These are phyloP conservation scores for Propithecus perrieri DNA, from an alignment of 2,797 vertebrate genomes.

Conservation along the genomic window DNA sequence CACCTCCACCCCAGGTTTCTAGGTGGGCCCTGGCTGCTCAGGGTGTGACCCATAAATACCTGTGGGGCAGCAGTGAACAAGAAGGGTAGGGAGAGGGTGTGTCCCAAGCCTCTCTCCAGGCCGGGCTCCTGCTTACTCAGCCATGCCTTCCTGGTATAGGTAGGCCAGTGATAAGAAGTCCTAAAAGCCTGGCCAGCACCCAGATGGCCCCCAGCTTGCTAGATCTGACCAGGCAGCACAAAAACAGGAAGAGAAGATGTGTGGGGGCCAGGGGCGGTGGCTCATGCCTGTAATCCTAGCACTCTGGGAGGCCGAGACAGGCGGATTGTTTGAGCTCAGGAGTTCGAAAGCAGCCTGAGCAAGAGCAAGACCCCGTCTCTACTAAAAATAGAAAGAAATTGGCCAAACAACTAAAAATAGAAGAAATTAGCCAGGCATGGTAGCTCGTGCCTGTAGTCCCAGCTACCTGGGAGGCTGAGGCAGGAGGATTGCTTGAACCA, in stretches of 20 bases:
- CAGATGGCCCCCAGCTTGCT: neutral
- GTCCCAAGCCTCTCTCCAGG: neutral
- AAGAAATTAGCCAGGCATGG: too few species aligned
- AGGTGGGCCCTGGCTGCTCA: neutral
- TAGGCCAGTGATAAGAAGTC: neutral
- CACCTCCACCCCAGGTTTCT: neutral
- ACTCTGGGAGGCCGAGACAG: too few species aligned
- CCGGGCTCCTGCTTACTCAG: neutral
- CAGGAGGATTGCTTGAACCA: too few species aligned
- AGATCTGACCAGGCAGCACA: neutral
- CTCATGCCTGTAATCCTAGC: too few species aligned
- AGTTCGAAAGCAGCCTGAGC: too few species aligned
- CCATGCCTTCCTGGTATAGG: neutral
- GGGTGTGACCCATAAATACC: neutral
- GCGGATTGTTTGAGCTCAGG: too few species aligned
- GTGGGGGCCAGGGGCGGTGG: accelerated
- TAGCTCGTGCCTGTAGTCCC: too few species aligned
- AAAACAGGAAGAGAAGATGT: neutral
- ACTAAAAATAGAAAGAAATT: too few species aligned
- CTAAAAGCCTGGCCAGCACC: neutral
- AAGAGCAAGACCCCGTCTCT: too few species aligned
- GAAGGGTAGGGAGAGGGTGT: neutral
- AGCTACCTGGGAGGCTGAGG: too few species aligned
- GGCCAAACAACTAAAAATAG: too few species aligned
- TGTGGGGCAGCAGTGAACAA: neutral